A percentile compares a stretch with the other conserved stretches of the same genome.
phyloP scores from a whole-genome alignment of 2,888 invertebrate species.

The Iphiclides podalirius region DNA sequence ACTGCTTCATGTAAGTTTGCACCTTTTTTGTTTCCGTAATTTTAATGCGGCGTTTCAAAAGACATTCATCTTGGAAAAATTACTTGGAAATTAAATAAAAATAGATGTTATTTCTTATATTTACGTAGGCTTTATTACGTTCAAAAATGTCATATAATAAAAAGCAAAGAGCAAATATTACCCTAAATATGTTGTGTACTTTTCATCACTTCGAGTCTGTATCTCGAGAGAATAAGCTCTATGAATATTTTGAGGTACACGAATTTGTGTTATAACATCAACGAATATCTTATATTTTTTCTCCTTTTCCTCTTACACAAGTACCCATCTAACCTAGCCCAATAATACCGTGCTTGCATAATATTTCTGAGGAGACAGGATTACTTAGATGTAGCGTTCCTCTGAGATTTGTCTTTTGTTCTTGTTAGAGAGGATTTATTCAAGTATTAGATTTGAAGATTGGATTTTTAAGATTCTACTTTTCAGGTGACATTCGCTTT shows the following conservation, averaged over 20 bases:
- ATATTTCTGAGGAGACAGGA: constrained; percentile 51
- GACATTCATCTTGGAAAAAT: too few species aligned
- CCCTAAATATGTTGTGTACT: constrained; percentile 51
- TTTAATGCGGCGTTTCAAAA: too few species aligned
- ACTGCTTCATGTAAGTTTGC: too few species aligned
- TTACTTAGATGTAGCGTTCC: constrained; percentile 44
- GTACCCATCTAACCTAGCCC: constrained; percentile 36
- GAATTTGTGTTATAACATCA: constrained; percentile 48
- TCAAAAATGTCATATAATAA: constrained; percentile 28
- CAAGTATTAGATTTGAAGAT: constrained; percentile 23
- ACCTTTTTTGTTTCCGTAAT: too few species aligned
- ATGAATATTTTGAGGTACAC: constrained; percentile 64
- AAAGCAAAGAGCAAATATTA: constrained; percentile 44
- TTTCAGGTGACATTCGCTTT: constrained; percentile 9
- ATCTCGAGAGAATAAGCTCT: constrained; percentile 55
- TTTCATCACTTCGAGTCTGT: constrained; percentile 51
- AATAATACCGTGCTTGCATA: constrained; percentile 46
- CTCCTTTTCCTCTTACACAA: constrained; percentile 30
- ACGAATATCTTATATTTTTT: constrained; percentile 41
- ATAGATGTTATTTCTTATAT: not conserved
- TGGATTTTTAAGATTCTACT: constrained; percentile 18
- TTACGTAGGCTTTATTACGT: not conserved
- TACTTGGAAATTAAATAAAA: too few species aligned
- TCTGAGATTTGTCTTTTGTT: constrained; percentile 53
- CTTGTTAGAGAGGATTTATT: constrained; percentile 53